Evolutionary conservation across 1,140 invertebrate species (phyloP), one percentile per base, ranked within the genome.

Genomic region (Drosophila kikkawai): DNA sequence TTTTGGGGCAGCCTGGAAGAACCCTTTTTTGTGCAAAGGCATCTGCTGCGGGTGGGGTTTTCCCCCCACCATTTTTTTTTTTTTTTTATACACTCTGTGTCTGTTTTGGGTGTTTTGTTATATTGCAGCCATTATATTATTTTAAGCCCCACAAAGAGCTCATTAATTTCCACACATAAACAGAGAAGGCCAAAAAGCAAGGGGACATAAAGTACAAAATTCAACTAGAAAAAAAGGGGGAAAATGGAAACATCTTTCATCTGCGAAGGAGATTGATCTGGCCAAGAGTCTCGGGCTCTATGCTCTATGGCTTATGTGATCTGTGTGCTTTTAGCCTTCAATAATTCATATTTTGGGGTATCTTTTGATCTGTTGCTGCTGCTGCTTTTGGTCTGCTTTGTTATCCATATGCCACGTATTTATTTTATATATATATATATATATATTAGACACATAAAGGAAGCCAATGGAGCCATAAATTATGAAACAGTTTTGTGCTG

Each of bases 401-500:
- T 59, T 71, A 42, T 71, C 44, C 69, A 70, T 73, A 39, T 57
- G 68, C 50, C 51, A 55, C 51, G 34, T 55, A 55, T 55, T 55
- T 55, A 55, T 55, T 26, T 39, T 39, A 4, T 22, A 39, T 22
- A 47, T 47, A 41, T n/a, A n/a, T n/a, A 47, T 44, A 50, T 29
- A 36, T 55, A 0, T 61, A n/a, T 37, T 41, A n/a, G 37, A 11
- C 57, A 37, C 36, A 39, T 56, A 69, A 51, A 57, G 57, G 51
- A 59, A 22, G 55, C 65, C 59, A 76, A 60, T 73, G 69, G 60
- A 66, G 79, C 68, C 77, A 92, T 92, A 92, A 92, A 92, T 92
- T 92, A 92, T 92, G 90, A 92, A 92, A 91, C 79, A 88, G 83
- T 88, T 92, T 91, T 92, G 66, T 85, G 86, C 82, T 87, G 91